Evolutionary conservation across 2,113 vertebrate species (phyloP).

Genomic region (Hymenochirus boettgeri): DNA sequence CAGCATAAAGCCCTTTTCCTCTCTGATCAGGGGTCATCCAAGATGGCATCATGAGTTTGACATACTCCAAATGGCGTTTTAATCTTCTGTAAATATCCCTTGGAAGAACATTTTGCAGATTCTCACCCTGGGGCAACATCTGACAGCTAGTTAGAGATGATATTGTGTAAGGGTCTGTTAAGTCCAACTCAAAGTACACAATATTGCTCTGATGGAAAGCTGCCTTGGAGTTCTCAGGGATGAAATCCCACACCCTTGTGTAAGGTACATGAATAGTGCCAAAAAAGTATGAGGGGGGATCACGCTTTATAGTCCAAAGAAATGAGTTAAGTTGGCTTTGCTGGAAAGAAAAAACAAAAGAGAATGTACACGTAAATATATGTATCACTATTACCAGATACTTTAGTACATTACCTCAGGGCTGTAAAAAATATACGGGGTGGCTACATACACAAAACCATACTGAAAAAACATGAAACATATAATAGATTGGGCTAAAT

Average conservation of each 20-base stretch:
- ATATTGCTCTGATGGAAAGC: slow-evolving; percentile 81
- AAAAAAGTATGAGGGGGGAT: slow-evolving; percentile 82
- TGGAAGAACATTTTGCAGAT: slow-evolving; percentile 79
- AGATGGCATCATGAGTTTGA: slow-evolving; percentile 83
- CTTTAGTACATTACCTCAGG: no score
- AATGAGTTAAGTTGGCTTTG: slow-evolving; percentile 85
- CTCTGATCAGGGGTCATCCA: slow-evolving; percentile 87
- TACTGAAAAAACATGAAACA: no score
- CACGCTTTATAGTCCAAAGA: slow-evolving; percentile 83
- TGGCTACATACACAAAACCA: no score
- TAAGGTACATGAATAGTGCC: slow-evolving; percentile 85
- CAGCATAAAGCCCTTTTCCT: slow-evolving; percentile 79
- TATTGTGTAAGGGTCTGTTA: slow-evolving; percentile 78
- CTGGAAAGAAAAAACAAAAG: no score
- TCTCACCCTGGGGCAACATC: slow-evolving; percentile 75
- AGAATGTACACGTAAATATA: no score
- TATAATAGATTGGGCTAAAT: no score
- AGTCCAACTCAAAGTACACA: slow-evolving; percentile 82
- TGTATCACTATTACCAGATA: no score
- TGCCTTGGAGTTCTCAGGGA: slow-evolving; percentile 81
- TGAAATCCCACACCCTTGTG: slow-evolving; percentile 81
- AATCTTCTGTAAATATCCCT: slow-evolving; percentile 72
- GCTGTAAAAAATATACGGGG: no score
- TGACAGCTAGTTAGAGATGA: slow-evolving; percentile 80
- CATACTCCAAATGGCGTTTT: slow-evolving; percentile 78